Conservation (phyloP, 2,888 invertebrate species). For the Meta bourneti region DNA sequence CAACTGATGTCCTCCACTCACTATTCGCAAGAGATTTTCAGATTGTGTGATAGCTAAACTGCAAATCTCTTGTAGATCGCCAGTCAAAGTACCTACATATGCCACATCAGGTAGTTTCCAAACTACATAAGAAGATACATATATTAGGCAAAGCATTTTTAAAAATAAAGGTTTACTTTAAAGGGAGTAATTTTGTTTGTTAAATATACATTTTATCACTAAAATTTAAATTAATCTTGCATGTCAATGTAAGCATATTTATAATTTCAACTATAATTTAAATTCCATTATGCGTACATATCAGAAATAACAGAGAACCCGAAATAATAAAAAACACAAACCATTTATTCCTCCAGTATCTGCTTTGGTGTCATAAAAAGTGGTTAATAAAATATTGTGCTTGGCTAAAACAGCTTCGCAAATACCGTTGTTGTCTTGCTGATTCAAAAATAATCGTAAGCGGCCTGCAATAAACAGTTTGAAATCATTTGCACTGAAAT, state of each 20-base stretch:
- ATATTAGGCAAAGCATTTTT: not conserved
- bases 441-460: conserved; percentile 46
- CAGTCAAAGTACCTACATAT: conserved; percentile 67
- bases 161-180: not conserved
- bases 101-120: conserved; percentile 67
- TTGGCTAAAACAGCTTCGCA: conserved; percentile 54
- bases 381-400: conserved; percentile 50
- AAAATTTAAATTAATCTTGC: not conserved
- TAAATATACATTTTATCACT: not conserved
- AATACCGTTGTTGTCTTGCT: conserved; percentile 41
- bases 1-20: conserved; percentile 61
- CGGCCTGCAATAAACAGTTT: conserved; percentile 46
- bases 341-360: conserved; percentile 70
- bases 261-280: not conserved
- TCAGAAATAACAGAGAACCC: not conserved
- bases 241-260: not conserved
- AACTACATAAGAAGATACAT: conserved; percentile 41
- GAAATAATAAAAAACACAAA: conserved; percentile 5
- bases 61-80: conserved; percentile 48
- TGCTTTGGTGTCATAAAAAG: conserved; percentile 45
- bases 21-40: conserved; percentile 38
- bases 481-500: not conserved
- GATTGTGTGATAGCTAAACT: conserved; percentile 46
- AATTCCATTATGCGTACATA: not conserved
- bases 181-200: not conserved